phyloP scores from a whole-genome alignment of 1,140 invertebrate genomes.

The Zeugodacus cucurbitae region DNA sequence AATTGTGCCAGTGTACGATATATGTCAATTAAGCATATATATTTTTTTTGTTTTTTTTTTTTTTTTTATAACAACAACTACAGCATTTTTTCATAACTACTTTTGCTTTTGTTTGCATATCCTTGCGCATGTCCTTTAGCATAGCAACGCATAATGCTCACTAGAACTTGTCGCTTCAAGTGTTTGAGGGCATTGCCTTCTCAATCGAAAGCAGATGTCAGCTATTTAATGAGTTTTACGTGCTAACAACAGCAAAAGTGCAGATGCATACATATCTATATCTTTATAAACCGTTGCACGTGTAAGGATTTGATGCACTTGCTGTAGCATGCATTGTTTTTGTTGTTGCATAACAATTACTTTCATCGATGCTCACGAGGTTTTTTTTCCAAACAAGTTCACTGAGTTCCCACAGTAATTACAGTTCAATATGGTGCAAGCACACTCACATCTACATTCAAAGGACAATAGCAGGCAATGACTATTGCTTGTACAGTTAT shows the following conservation, averaged over 20 bases:
- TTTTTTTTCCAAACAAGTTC: not conserved
- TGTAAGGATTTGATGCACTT: not conserved
- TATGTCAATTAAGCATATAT: no score
- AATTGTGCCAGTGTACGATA: no score
- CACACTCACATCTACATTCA: not conserved
- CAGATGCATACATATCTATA: not conserved
- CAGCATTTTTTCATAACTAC: not conserved
- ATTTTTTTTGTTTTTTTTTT: no score
- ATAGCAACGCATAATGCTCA: not conserved
- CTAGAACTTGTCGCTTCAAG: not conserved
- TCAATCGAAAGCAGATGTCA: conserved; percentile 10
- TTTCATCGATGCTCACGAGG: not conserved
- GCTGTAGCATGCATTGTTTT: not conserved
- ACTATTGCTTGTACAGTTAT: not conserved
- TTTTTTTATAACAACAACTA: no score
- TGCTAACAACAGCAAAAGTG: not conserved
- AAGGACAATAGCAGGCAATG: not conserved
- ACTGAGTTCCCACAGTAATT: conserved; percentile 32
- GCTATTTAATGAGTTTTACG: conserved; percentile 36
- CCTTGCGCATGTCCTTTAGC: not conserved
- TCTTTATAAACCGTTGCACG: not conserved
- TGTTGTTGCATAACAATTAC: not conserved
- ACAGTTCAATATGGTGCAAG: not conserved
- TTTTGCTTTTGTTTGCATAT: not conserved
- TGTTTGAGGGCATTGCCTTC: conserved; percentile 12